These are phyloP conservation scores for Griposia aprilina DNA, from an alignment of 2,888 invertebrate species.

Conservation along the genomic window DNA sequence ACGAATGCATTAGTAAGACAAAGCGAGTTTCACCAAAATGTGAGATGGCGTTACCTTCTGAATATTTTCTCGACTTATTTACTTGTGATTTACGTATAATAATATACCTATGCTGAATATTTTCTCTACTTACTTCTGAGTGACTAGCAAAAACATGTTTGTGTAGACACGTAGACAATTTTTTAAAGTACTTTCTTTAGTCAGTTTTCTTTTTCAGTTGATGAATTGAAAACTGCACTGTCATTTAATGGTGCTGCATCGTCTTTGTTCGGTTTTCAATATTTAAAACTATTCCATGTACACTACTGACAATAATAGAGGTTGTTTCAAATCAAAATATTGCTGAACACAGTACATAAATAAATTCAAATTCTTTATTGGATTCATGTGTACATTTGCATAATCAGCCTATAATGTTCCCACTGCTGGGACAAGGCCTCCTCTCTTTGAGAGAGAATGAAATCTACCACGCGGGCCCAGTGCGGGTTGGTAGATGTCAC, in stretches of 20 bases:
- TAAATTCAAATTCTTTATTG: no score
- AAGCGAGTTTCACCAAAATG: conserved; percentile 12
- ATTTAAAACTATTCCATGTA: neutral
- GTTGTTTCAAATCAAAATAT: neutral
- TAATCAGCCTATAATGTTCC: no score
- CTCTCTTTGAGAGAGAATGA: no score
- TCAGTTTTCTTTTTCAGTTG: neutral
- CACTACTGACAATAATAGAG: neutral
- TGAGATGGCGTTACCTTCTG: neutral
- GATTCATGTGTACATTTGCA: no score
- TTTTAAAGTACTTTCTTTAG: conserved; percentile 1
- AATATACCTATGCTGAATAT: neutral
- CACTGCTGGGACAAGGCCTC: no score
- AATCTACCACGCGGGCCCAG: no score
- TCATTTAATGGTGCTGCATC: neutral
- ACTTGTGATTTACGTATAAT: neutral
- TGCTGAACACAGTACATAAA: no score
- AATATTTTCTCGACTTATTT: neutral
- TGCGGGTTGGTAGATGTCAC: no score
- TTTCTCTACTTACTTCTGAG: neutral
- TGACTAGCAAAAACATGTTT: neutral
- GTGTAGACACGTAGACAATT: conserved; percentile 7
- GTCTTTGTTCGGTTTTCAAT: neutral
- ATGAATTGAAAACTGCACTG: neutral
- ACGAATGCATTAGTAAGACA: conserved; percentile 45